Evolutionary conservation across 2,888 invertebrate species (phyloP).

Genomic region (Biston stratarius): DNA sequence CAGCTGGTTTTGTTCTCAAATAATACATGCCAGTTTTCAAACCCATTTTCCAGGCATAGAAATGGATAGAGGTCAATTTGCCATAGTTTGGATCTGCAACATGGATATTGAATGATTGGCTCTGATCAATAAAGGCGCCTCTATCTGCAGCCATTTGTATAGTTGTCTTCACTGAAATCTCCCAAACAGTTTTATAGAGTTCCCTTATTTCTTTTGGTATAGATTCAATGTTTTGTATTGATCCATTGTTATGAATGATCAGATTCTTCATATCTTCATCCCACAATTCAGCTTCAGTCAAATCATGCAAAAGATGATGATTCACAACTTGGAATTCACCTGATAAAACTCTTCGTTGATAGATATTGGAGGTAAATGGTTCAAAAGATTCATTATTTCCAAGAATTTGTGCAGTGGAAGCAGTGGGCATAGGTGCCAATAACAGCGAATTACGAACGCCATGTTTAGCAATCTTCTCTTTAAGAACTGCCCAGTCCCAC

Average conservation of each 20-base stretch:
- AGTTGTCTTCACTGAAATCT: constrained; percentile 96
- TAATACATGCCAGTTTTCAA: constrained; percentile 99
- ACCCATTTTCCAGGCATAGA: constrained; percentile 98
- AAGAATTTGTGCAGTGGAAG: constrained; percentile 99
- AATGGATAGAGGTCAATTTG: constrained; percentile 98
- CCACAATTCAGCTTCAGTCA: constrained; percentile 97
- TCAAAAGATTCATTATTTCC: constrained; percentile 99
- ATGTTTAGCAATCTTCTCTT: constrained; percentile 93
- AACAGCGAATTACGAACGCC: constrained; percentile 97
- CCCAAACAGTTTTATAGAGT: constrained; percentile 99
- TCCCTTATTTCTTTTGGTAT: constrained; percentile 95
- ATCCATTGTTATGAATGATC: constrained; percentile 96
- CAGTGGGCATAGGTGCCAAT: constrained; percentile 99
- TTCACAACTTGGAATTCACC: constrained; percentile 99
- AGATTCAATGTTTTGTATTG: constrained; percentile 94
- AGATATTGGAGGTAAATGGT: constrained; percentile 99
- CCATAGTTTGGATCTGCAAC: constrained; percentile 97
- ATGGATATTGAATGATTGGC: constrained; percentile 98
- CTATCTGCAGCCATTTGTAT: constrained; percentile 99
- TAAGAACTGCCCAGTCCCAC: constrained; percentile 96
- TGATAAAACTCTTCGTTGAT: constrained; percentile 96
- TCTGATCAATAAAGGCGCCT: constrained; percentile 99
- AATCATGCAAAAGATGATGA: constrained; percentile 96
- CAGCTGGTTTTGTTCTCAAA: constrained; percentile 97
- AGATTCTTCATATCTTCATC: constrained; percentile 97